Percentiles rank a stretch among this genome's conserved stretches.
These are phyloP conservation scores for Astreopora myriophthalma DNA, from an alignment of 64 coral and sea anemone species.

Conservation along the genomic window DNA sequence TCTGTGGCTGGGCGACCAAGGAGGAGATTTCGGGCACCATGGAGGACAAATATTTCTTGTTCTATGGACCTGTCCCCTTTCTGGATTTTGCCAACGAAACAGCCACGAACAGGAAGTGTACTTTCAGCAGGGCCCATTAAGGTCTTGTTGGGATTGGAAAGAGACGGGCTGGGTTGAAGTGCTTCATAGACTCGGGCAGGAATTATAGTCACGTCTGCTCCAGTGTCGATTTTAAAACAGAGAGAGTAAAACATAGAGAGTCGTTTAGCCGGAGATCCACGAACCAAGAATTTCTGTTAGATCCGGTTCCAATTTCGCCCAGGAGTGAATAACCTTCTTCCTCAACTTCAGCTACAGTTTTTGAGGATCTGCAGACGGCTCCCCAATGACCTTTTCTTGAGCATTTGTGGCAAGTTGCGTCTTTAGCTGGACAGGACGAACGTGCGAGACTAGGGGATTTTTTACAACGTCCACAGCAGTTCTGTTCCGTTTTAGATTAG, in stretches of 20 bases:
- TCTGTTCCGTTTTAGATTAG: no score
- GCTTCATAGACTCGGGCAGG: not conserved
- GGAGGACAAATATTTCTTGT: not conserved
- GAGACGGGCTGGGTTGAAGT: not conserved
- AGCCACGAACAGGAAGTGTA: not conserved
- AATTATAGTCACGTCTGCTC: not conserved
- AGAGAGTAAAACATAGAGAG: no score
- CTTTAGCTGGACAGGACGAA: not conserved
- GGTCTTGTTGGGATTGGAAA: not conserved
- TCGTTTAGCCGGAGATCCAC: not conserved
- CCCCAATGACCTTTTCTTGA: not conserved
- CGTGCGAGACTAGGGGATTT: not conserved
- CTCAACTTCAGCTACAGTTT: not conserved
- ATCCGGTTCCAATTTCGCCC: not conserved
- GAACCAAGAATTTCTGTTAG: not conserved
- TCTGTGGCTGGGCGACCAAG: not conserved
- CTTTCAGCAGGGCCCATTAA: not conserved
- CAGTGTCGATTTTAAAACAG: not conserved
- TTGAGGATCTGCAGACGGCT: not conserved
- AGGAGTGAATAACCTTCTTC: not conserved
- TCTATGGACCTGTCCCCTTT: not conserved
- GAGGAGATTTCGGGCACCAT: not conserved
- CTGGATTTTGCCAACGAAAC: not conserved
- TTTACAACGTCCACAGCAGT: constrained; percentile 1
- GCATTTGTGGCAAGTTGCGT: not conserved